phyloP scores from a whole-genome alignment of 2,797 vertebrate genomes.

The Poecilia picta region DNA sequence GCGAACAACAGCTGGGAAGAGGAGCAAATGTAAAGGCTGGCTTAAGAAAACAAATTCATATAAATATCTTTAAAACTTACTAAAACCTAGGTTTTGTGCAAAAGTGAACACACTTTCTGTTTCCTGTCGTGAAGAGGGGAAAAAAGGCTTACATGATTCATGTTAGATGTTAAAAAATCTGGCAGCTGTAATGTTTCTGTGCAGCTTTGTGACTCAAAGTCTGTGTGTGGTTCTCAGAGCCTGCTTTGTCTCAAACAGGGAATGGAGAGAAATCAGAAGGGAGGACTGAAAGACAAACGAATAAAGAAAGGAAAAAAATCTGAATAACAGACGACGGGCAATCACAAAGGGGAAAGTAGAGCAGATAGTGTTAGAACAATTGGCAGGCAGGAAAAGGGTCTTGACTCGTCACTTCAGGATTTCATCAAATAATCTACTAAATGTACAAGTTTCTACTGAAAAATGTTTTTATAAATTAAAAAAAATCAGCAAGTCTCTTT shows the following conservation, averaged over 20 bases:
- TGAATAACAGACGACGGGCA: conserved; percentile 20
- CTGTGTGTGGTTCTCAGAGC: conserved; percentile 82
- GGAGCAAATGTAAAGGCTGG: no score
- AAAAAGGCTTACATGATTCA: conserved; percentile 59
- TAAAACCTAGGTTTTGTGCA: neutral
- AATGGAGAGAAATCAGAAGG: conserved; percentile 47
- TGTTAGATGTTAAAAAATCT: conserved; percentile 75
- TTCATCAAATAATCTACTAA: neutral
- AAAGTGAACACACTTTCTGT: neutral
- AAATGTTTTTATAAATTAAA: neutral
- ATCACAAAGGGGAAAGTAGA: conserved; percentile 36
- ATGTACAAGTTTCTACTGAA: neutral
- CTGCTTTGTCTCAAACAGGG: conserved; percentile 58
- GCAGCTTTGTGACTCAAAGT: conserved; percentile 50
- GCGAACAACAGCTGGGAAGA: no score
- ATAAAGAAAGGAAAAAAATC: conserved; percentile 43
- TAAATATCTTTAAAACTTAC: neutral
- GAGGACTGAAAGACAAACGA: conserved; percentile 30
- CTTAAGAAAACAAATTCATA: neutral
- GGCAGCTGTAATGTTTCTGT: conserved; percentile 61
- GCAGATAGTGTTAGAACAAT: conserved; percentile 81
- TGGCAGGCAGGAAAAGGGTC: conserved; percentile 61
- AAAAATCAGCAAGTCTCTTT: neutral
- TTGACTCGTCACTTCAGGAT: neutral
- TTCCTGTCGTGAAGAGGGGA: conserved; percentile 14